These are phyloP conservation scores for Coelopa frigida DNA, from an alignment of 1,140 invertebrate genomes.

Conservation along the genomic window DNA sequence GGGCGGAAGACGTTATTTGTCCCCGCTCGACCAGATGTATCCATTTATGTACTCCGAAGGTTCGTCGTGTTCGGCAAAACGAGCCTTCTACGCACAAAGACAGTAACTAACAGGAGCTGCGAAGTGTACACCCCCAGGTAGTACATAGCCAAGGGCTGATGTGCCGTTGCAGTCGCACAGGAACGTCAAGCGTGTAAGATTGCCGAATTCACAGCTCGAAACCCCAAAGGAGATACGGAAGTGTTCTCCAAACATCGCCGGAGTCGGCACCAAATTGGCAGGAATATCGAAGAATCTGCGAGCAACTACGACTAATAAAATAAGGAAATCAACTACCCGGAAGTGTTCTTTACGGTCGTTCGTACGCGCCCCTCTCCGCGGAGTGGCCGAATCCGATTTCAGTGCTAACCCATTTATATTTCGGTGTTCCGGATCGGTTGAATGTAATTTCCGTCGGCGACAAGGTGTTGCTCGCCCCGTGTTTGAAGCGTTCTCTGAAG, in stretches of 20 bases:
- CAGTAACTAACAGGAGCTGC: constrained; percentile 37
- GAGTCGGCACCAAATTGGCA: background rate
- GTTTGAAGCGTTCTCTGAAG: too few species aligned
- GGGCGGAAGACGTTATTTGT: too few species aligned
- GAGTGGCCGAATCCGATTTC: too few species aligned
- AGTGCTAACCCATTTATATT: too few species aligned
- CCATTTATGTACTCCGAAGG: too few species aligned
- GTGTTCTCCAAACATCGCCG: constrained; percentile 12
- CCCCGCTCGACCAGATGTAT: too few species aligned
- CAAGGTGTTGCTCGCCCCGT: too few species aligned
- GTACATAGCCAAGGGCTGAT: constrained; percentile 45
- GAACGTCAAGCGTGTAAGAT: constrained; percentile 39
- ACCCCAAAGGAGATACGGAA: constrained; percentile 44
- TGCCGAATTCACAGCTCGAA: constrained; percentile 39
- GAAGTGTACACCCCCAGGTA: constrained; percentile 43
- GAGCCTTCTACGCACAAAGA: constrained; percentile 16
- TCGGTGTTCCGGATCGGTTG: too few species aligned
- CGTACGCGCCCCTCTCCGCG: too few species aligned
- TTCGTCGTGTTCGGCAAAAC: too few species aligned
- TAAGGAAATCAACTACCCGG: constrained; percentile 13
- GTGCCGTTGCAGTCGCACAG: constrained; percentile 40
- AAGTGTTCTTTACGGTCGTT: constrained; percentile 6
- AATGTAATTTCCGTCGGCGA: too few species aligned
- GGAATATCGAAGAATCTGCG: background rate
- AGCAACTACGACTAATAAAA: constrained; percentile 3